A percentile compares a stretch with the other conserved stretches of the same genome.
Evolutionary conservation across 2,888 invertebrate genomes (phyloP).

Genomic region (Acleris emargana): DNA sequence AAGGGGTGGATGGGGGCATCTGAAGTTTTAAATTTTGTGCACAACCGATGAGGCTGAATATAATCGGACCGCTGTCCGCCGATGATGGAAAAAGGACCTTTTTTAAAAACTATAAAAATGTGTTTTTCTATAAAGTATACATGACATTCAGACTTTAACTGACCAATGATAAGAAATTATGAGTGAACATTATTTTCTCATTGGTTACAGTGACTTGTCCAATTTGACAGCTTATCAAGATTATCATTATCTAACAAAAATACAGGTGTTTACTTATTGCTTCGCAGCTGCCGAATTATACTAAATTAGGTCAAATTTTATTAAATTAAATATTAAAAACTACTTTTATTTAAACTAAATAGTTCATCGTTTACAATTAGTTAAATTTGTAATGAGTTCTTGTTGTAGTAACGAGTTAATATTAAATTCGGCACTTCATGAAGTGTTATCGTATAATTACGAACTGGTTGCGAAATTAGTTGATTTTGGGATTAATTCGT

Average conservation of each 20-base stretch:
- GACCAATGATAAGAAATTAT: slow-evolving; percentile 5
- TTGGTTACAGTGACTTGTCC: slow-evolving; percentile 15
- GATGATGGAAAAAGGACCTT: too few species aligned
- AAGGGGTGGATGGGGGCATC: too few species aligned
- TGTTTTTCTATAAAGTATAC: too few species aligned
- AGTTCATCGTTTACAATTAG: slow-evolving; percentile 45
- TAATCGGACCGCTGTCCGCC: too few species aligned
- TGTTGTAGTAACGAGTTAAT: slow-evolving; percentile 77
- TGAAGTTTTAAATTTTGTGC: too few species aligned
- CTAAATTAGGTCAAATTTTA: slow-evolving; percentile 66
- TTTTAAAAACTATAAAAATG: too few species aligned
- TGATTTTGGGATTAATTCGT: slow-evolving; percentile 55
- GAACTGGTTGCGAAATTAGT: slow-evolving; percentile 61
- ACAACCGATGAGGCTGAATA: too few species aligned
- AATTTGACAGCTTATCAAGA: neutral
- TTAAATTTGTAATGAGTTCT: slow-evolving; percentile 69
- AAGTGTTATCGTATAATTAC: slow-evolving; percentile 68
- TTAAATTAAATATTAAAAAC: slow-evolving; percentile 44
- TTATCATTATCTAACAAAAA: neutral
- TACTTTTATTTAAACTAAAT: slow-evolving; percentile 38
- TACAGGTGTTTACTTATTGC: slow-evolving; percentile 64
- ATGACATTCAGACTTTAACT: neutral
- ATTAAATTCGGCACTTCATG: slow-evolving; percentile 68
- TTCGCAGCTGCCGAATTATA: slow-evolving; percentile 44
- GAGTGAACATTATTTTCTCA: neutral